Evolutionary conservation across 92 coral and sea anemone genomes (phyloP), one percentile per base, ranked within the genome.

Genomic region (Epizoanthus fatuus): DNA sequence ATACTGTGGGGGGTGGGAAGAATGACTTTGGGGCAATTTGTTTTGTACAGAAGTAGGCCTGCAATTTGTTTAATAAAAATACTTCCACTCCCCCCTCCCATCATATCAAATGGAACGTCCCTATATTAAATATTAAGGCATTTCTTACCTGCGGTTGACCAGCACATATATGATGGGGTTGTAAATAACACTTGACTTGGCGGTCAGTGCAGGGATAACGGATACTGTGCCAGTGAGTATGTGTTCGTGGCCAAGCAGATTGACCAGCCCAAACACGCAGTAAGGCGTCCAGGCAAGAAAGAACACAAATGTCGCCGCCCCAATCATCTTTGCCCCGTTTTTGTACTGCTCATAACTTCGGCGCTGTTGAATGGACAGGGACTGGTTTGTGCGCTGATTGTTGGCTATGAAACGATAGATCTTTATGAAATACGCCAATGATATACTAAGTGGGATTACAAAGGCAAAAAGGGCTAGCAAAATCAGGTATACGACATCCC

Each of bases 141-240:
- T 12, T 39, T 32, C 91, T 75, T 53, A 93, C 97, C 97, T 90
- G 77, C 87, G 89, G 81, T 87, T 91, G 45, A 88, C 73, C 7
- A 93, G 42, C 17, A 86, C 75, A 74, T 90, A 91, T 42, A 93
- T 64, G 19, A 85, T 63, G 3, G 97, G 97, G 44, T 82, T 92
- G 80, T 88, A 93, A 49, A 93, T 74, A 22, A 74, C 88, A 72
- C 93, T 91, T 16, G 95, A 77, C 74, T 91, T 91, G 8, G 97
- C 95, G 59, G 89, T 73, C 17, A 92, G 65, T 49, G 78, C 86
- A 5, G 95, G 93, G 11, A 91, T 64, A 62, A 69, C 63, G 1
- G 88, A 84, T 1, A 52, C 49, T 4, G 45, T 88, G 0, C 71
- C 91, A 6, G 58, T 54, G 56, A 91, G 78, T 49, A 69, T 32